Evolutionary conservation across 2,888 invertebrate species (phyloP).

Genomic region (Folsomia candida): DNA sequence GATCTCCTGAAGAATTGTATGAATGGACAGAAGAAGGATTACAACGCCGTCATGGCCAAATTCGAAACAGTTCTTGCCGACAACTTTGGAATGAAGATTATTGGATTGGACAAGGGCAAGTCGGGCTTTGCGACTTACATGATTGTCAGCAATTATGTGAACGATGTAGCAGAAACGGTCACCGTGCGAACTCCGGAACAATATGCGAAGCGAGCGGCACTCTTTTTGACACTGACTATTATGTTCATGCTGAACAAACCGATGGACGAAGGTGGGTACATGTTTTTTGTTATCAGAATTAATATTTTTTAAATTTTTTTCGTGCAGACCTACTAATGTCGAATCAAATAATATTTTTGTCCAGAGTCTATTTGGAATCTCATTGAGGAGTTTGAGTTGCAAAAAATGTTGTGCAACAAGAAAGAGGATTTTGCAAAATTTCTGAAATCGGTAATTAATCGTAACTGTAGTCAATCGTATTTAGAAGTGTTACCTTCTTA

Average conservation of each 20-base stretch:
- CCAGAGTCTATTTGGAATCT: background rate
- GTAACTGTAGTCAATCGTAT: too few relatives aligned
- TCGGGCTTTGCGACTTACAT: conserved; percentile 29
- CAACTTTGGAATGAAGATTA: conserved; percentile 44
- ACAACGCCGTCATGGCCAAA: conserved; percentile 37
- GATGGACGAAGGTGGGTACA: conserved; percentile 49
- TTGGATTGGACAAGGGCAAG: conserved; percentile 34
- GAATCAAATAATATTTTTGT: too few relatives aligned
- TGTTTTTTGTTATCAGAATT: too few relatives aligned
- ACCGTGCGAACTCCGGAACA: conserved; percentile 23
- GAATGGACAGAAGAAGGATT: conserved; percentile 41
- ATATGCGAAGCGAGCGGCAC: conserved; percentile 25
- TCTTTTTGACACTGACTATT: conserved; percentile 34
- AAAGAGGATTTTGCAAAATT: conserved; percentile 37
- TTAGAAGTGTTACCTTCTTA: too few relatives aligned
- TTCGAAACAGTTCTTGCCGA: conserved; percentile 31
- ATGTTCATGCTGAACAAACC: conserved; percentile 41
- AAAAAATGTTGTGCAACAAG: conserved; percentile 33
- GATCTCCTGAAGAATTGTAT: conserved; percentile 45
- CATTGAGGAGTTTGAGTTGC: conserved; percentile 20
- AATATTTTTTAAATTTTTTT: too few relatives aligned
- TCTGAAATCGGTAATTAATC: conserved; percentile 39
- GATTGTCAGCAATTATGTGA: conserved; percentile 36
- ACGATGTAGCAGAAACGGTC: conserved; percentile 34
- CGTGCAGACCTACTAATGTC: too few relatives aligned